Evolutionary conservation across 2,888 invertebrate species (phyloP), one percentile per base, ranked within the genome.

Genomic region (Hypena proboscidalis): DNA sequence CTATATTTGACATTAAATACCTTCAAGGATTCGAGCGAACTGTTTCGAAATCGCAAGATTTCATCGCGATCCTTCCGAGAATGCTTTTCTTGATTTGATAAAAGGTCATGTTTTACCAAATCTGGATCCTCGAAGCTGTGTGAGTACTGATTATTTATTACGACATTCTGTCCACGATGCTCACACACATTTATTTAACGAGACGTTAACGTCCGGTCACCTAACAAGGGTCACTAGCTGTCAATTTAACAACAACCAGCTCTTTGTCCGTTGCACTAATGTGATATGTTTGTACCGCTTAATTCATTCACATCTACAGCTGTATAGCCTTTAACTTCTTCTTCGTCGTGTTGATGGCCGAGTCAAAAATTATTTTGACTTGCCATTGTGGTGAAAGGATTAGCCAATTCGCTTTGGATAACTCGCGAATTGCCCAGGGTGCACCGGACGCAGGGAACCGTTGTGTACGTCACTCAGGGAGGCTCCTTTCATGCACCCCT

Each of bases 201-300:
- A 75, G 70, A 72, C 64, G 61, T 62, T 55, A 65, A 65, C 74
- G 67, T 77, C 75, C 76, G 77, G 71, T 63, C 68, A 70, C 70
- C 66, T 65, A 60, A 61, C 66, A 39, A 70, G 70, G 77, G 74
- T 76, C 74, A 73, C 68, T 67, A 63, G 61, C 68, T 74, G 69
- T 72, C 73, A 71, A 66, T 72, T 70, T 58, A 54, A 65, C 62
- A 37, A 65, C 73, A 67, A 66, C 36, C 59, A 64, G 53, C 58
- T 67, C 67, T 69, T 68, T 68, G 64, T 71, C 56, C 33, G 45
- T 31, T 47, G 59, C 50, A 51, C 38, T n/a, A n/a, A n/a, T n/a
- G n/a, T n/a, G n/a, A 55, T 57, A 61, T 57, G 61, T 66, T 63
- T 53, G 53, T 50, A 54, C 59, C 56, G 53, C 40, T 54, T 58